Percentiles rank a stretch among this genome's conserved stretches.
Conservation (phyloP, 1,140 invertebrate genomes). For the Aphidius ervi region DNA sequence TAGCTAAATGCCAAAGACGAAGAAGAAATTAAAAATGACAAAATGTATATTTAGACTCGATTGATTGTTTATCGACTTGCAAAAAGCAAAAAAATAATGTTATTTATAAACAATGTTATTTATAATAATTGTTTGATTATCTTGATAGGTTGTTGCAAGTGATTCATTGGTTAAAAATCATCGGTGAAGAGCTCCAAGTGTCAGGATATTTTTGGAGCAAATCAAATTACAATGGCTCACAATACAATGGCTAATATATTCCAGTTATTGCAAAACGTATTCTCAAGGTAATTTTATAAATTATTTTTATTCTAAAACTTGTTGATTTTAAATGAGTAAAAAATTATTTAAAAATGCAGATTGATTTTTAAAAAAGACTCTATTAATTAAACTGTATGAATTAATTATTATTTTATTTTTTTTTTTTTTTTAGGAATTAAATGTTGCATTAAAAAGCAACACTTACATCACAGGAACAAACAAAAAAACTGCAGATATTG, state of each 20-base stretch:
- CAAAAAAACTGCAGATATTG: conserved; percentile 58
- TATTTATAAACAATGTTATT: neutral
- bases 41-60: too few relatives aligned
- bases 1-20: conserved; percentile 70
- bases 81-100: too few relatives aligned
- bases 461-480: conserved; percentile 57
- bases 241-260: conserved; percentile 55
- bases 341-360: too few relatives aligned
- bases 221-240: conserved; percentile 39
- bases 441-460: conserved; percentile 49
- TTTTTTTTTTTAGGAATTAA: conserved; percentile 52
- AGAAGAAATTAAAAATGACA: conserved; percentile 86
- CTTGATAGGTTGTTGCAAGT: conserved; percentile 33
- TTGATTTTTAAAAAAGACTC: too few relatives aligned
- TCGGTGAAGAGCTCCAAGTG: conserved; percentile 46
- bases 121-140: conserved; percentile 9
- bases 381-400: neutral
- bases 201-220: conserved; percentile 36
- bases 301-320: conserved; percentile 19
- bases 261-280: conserved; percentile 39
- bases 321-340: conserved; percentile 1
- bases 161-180: conserved; percentile 33
- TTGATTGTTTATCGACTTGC: too few relatives aligned
- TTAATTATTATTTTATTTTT: too few relatives aligned
- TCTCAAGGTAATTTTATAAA: conserved; percentile 35